A percentile compares a stretch with the other conserved stretches of the same genome.
Evolutionary conservation across 2,888 invertebrate genomes (phyloP).

Genomic region (Chorisops tibialis): DNA sequence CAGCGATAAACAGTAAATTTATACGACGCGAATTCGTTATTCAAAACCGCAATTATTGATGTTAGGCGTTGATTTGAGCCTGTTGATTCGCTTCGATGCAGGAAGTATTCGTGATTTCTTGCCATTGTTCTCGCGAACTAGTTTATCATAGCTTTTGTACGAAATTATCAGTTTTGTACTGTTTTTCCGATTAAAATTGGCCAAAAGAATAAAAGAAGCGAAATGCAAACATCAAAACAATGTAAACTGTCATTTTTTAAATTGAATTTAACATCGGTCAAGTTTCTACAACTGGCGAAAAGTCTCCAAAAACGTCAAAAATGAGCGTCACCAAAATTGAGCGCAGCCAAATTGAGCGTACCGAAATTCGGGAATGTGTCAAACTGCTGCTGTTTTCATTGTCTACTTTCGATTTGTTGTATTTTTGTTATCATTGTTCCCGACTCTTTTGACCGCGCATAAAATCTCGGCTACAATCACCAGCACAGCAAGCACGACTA

Average conservation of each 20-base stretch:
- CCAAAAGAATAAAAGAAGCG: too few species aligned
- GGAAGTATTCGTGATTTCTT: not conserved
- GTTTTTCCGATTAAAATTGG: not conserved
- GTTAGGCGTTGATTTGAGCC: slow-evolving; percentile 29
- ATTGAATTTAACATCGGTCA: not conserved
- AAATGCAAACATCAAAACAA: not conserved
- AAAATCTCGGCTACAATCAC: too few species aligned
- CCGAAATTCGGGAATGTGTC: too few species aligned
- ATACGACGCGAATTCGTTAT: slow-evolving; percentile 42
- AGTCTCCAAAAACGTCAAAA: too few species aligned
- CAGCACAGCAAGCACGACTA: slow-evolving; percentile 31
- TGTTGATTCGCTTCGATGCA: slow-evolving; percentile 7
- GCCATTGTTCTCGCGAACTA: not conserved
- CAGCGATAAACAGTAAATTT: slow-evolving; percentile 50
- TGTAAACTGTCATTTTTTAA: slow-evolving; percentile 13
- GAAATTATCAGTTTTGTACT: not conserved
- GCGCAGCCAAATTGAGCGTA: too few species aligned
- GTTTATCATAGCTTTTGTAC: too few species aligned
- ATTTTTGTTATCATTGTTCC: slow-evolving; percentile 1
- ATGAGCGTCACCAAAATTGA: too few species aligned
- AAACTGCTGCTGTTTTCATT: slow-evolving; percentile 15
- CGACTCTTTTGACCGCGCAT: too few species aligned
- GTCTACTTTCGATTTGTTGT: not conserved
- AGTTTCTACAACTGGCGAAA: too few species aligned
- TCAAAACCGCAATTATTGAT: slow-evolving; percentile 43